Percentiles rank a stretch among this genome's conserved stretches.
These are phyloP conservation scores for Aldabrachelys gigantea DNA, from an alignment of 2,113 vertebrate genomes.

Conservation along the genomic window DNA sequence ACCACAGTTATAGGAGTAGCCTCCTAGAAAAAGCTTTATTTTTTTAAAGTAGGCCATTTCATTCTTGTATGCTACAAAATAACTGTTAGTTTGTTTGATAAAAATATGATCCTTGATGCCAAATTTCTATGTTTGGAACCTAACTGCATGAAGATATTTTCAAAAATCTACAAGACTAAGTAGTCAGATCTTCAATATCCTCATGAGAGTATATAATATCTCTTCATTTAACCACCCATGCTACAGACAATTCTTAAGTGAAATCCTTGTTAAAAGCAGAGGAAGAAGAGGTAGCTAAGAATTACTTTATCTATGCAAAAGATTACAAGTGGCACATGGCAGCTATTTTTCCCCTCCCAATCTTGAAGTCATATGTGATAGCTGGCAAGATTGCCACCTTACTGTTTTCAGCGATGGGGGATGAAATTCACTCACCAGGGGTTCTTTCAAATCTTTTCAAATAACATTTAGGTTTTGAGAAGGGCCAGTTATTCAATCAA, in stretches of 20 bases:
- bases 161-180: background rate
- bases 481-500: background rate
- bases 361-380: constrained; percentile 35
- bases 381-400: constrained; percentile 20
- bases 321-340: background rate
- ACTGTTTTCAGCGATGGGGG: background rate
- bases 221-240: background rate
- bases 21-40: background rate
- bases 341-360: constrained; percentile 25
- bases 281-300: background rate
- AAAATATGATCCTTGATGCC: background rate
- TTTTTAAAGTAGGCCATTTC: background rate
- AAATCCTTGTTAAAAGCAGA: background rate
- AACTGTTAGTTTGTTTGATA: background rate
- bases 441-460: constrained; percentile 7
- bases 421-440: constrained; percentile 21
- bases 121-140: background rate
- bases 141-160: background rate
- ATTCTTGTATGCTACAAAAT: fast-evolving
- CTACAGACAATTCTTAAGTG: background rate
- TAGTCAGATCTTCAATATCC: background rate
- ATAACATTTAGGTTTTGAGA: constrained; percentile 13
- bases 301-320: background rate
- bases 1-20: background rate
- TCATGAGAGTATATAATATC: background rate